Conservation (phyloP, 2,888 invertebrate species). For the Beris morrisii region DNA sequence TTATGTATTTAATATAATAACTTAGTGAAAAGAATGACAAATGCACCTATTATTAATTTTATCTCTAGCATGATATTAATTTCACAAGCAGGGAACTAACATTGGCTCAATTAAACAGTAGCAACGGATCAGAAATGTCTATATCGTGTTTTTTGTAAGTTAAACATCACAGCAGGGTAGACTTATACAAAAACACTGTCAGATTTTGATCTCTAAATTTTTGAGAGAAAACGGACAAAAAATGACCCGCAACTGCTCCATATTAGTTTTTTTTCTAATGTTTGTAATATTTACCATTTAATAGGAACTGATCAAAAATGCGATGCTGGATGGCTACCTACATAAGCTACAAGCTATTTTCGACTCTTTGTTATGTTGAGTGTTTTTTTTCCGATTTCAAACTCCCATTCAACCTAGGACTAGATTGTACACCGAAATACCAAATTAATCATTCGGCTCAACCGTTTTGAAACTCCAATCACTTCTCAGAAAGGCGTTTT, state of each 20-base stretch:
- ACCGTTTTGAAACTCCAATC: constrained; percentile 1
- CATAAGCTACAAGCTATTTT: constrained; percentile 4
- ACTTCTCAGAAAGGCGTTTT: constrained; percentile 7
- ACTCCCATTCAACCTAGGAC: neutral
- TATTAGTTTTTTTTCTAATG: constrained; percentile 3
- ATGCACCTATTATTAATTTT: constrained; percentile 1
- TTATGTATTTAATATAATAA: too few species aligned
- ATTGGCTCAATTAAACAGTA: constrained; percentile 16
- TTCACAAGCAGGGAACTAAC: constrained; percentile 2
- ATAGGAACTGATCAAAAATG: neutral
- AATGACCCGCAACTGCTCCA: constrained; percentile 27
- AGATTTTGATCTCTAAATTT: constrained; percentile 4
- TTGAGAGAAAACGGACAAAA: constrained; percentile 5
- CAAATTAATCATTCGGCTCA: constrained; percentile 8
- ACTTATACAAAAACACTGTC: neutral
- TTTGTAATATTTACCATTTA: constrained; percentile 1
- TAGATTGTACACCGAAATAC: constrained; percentile 7
- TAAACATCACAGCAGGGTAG: constrained; percentile 25
- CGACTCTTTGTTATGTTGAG: constrained; percentile 13
- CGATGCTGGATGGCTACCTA: constrained; percentile 2
- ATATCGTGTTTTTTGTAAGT: constrained; percentile 1
- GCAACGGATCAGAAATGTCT: constrained; percentile 18
- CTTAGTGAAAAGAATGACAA: constrained; percentile 6
- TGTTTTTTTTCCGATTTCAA: neutral
- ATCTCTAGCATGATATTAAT: constrained; percentile 11